Conservation (phyloP, 2,888 invertebrate genomes). For the Sinodicranocentrus sp. region DNA sequence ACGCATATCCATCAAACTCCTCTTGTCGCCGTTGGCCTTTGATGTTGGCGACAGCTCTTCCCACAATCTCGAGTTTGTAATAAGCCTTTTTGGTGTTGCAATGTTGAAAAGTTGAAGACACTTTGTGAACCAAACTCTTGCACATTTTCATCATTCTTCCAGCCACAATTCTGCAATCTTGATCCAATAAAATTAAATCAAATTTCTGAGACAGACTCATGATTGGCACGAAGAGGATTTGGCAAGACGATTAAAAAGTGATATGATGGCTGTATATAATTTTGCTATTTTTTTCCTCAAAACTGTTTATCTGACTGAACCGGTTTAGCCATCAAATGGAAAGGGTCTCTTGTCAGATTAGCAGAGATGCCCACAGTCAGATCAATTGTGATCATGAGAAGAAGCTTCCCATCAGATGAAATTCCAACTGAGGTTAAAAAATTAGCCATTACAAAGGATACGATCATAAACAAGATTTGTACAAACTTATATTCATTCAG, state of each 20-base stretch:
- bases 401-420: too few species aligned
- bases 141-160: conserved; percentile 7
- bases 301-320: too few species aligned
- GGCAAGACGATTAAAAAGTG: background rate
- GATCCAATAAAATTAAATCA: conserved; percentile 32
- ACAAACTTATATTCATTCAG: background rate
- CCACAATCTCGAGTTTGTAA: background rate
- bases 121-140: too few species aligned
- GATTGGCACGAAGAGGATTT: background rate
- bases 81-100: conserved; percentile 23
- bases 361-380: background rate
- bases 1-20: conserved; percentile 2
- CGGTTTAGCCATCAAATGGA: conserved; percentile 34
- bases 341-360: background rate
- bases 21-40: background rate
- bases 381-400: background rate
- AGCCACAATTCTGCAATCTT: background rate
- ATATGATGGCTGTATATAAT: too few species aligned
- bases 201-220: conserved; percentile 11
- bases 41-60: conserved; percentile 2
- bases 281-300: too few species aligned
- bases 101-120: conserved; percentile 43
- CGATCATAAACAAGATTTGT: too few species aligned
- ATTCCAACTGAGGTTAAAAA: too few species aligned
- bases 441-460: background rate